These are phyloP conservation scores for Physocephala rufipes DNA, from an alignment of 2,888 invertebrate genomes.

Conservation along the genomic window DNA sequence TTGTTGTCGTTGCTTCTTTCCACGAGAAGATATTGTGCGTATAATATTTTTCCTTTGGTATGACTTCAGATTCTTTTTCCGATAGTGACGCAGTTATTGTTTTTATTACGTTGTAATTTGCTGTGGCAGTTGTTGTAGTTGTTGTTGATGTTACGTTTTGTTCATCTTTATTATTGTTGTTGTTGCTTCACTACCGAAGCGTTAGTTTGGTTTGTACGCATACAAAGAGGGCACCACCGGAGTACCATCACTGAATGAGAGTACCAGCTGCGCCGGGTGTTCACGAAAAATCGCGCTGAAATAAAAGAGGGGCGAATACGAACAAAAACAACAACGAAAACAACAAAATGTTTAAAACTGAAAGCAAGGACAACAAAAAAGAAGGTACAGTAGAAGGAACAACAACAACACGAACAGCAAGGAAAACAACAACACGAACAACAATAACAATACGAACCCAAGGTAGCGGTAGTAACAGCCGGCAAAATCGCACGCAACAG, in stretches of 20 bases:
- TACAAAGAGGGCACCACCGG: too few relatives aligned
- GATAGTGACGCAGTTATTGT: neutral
- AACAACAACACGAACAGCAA: neutral
- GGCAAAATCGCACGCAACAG: conserved; percentile 16
- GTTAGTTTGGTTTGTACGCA: too few relatives aligned
- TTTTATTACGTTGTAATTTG: neutral
- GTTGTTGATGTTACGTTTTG: neutral
- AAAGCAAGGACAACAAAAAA: neutral
- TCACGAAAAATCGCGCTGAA: conserved; percentile 29
- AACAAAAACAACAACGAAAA: conserved; percentile 22
- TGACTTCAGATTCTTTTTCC: too few relatives aligned
- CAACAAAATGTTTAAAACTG: conserved; percentile 5
- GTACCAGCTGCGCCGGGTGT: conserved; percentile 47
- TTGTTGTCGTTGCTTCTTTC: neutral
- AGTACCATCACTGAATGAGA: conserved; percentile 26
- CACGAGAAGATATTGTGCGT: too few relatives aligned
- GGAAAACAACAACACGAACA: neutral
- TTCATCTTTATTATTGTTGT: neutral
- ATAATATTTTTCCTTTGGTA: neutral
- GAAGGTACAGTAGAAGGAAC: neutral
- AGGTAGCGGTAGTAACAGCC: neutral
- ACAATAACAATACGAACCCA: neutral
- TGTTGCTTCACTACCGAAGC: neutral
- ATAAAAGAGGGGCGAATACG: neutral
- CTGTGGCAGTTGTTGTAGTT: conserved; percentile 6